Base-by-base conservation (phyloP, 92 coral and sea anemone genomes). In the Diadumene lineata region DNA sequence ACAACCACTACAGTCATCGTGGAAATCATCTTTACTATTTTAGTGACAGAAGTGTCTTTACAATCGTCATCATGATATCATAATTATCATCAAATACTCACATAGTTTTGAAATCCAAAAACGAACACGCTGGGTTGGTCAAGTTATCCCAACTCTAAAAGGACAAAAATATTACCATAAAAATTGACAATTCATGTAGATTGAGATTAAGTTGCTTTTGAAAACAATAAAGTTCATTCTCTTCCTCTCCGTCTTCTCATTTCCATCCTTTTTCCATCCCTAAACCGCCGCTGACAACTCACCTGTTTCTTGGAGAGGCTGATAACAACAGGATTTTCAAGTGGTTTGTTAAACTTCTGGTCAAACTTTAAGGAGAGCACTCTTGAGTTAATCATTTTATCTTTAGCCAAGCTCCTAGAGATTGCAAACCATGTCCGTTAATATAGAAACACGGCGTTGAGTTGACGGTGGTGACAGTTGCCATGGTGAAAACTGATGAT, bases 41-140 rank as follows among this genome's bases (percentile, higher is more conserved):
- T 53, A 3, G 18, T 16, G 4, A 3, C 21, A 38, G 7, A 15
- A 53, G 2, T 3, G 18, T 16, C 58, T 9, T 53, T 38, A 38
- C 13, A 15, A 53, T 53, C 58, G 19, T 53, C 58, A 53, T 15
- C 58, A 53, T 16, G n/a, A 53, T 53, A 53, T 53, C 31, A 34
- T 29, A 17, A 55, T 50, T 32, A 58, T 22, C 26, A 58, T 22
- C 64, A 58, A 1, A 4, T 72, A 77, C 87, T 34, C 66, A 86
- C 91, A 64, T 19, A 28, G 73, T 30, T 34, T 31, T 67, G 46
- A 86, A 82, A n/a, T 86, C 84, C 11, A 86, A 69, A 43, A 86
- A 86, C 1, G 91, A 86, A 55, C 91, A 86, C 10, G 32, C 50
- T 69, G 87, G 87, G 46, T 73, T 60, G 31, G 87, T 82, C 0